Evolutionary conservation across 1,140 invertebrate species (phyloP).

Genomic region (Galleria mellonella): DNA sequence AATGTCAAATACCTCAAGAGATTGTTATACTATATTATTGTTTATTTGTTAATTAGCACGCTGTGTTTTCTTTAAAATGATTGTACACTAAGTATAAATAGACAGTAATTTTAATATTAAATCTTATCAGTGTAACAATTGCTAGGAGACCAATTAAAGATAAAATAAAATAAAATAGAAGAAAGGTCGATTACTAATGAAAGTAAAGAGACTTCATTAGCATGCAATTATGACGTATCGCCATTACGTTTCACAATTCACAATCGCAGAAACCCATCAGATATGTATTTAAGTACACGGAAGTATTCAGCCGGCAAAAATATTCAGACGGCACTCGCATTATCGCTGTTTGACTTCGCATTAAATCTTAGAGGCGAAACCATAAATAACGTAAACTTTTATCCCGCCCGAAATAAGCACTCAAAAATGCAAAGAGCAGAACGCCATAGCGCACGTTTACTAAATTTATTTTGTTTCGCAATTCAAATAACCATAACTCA

Average conservation of each 20-base stretch:
- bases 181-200: too few relatives aligned
- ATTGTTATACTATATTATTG: too few relatives aligned
- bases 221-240: too few relatives aligned
- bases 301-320: constrained; percentile 40
- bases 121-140: too few relatives aligned
- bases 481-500: constrained; percentile 75
- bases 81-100: too few relatives aligned
- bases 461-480: constrained; percentile 75
- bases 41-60: too few relatives aligned
- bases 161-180: too few relatives aligned
- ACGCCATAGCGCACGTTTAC: constrained; percentile 70
- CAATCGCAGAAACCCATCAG: constrained; percentile 4
- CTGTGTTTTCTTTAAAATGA: too few relatives aligned
- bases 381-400: constrained; percentile 73
- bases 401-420: constrained; percentile 72
- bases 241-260: background rate
- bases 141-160: too few relatives aligned
- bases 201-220: too few relatives aligned
- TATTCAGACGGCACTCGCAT: constrained; percentile 40
- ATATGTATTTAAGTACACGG: constrained; percentile 13
- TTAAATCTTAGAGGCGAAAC: constrained; percentile 66
- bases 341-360: constrained; percentile 73
- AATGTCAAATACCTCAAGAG: too few relatives aligned
- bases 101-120: too few relatives aligned
- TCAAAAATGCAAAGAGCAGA: constrained; percentile 74